Base-by-base conservation (phyloP, 2,888 invertebrate species). In the Himalopsyche japonica region DNA sequence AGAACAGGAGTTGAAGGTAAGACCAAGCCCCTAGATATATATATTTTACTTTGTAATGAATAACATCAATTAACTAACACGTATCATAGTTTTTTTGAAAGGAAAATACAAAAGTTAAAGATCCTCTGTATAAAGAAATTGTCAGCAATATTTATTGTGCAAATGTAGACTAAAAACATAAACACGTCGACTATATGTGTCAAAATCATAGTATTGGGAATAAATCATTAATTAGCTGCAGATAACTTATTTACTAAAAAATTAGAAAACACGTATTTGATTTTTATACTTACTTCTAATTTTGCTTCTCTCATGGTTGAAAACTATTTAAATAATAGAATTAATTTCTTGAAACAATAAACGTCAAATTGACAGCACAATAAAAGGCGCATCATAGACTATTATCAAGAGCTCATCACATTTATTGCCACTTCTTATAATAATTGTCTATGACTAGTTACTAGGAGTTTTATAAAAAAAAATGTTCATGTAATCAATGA, bases 261-360 rank as follows among this genome's bases (percentile, higher is more conserved):
- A 32, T 37, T 24, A 20, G 3, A 70, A 27, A 70, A 27, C 3
- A 57, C 7, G n/a, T 15, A 43, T 43, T 43, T 3, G 49, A 64
- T 82, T 20, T 64, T 7, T 80, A 81, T 86, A 91, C 93, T 92
- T 90, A 94, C 94, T 89, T 94, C 94, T 88, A 94, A 92, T 88
- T 90, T 92, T 77, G 92, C 89, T 49, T 92, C 91, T 83, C 90
- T 89, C 89, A 90, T 90, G 85, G 88, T 87, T 86, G 88, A 86
- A 86, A 88, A 88, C 87, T 85, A 87, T 70, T 32, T 79, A 70
- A 30, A 79, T 43, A 18, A 79, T 70, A 12, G 10, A 27, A 70
- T 27, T 4, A 70, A 27, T 27, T 30, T 15, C 70, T 70, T 20
- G 5, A 27, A 30, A 70, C 10, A 27, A 30, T 18, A 85, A 85